Evolutionary conservation across 2,113 vertebrate species (phyloP).

Genomic region (Phylloscopus trochiloides): DNA sequence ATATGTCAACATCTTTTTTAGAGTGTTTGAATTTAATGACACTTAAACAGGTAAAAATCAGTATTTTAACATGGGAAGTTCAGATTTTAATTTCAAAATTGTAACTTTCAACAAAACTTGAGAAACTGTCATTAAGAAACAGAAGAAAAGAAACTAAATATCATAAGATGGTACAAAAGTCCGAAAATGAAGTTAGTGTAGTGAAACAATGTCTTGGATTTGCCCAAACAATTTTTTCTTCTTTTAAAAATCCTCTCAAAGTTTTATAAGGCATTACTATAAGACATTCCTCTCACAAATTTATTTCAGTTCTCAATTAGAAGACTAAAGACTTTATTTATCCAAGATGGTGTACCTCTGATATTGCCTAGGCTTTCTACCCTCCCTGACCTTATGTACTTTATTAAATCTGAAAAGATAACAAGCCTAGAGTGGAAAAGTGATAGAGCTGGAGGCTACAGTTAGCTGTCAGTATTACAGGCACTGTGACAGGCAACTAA

Average conservation of each 20-base stretch:
- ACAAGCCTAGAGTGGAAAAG: not conserved
- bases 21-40: not conserved
- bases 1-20: not conserved
- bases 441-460: not conserved
- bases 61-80: not conserved
- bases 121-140: not conserved
- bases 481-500: not conserved
- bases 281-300: not conserved
- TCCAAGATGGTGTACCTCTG: not conserved
- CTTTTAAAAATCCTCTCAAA: not conserved
- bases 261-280: not conserved
- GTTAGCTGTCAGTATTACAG: not conserved
- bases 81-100: not conserved
- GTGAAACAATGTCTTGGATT: not conserved
- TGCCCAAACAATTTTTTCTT: not conserved
- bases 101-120: not conserved
- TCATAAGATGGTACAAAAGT: not conserved
- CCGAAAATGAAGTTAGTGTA: not conserved
- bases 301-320: not conserved
- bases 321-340: not conserved
- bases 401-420: not conserved
- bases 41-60: not conserved
- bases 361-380: not conserved
- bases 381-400: not conserved
- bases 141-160: not conserved